A percentile compares a stretch with the other conserved stretches of the same genome.
Evolutionary conservation across 2,113 vertebrate species (phyloP).

Genomic region (Oryzias javanicus): DNA sequence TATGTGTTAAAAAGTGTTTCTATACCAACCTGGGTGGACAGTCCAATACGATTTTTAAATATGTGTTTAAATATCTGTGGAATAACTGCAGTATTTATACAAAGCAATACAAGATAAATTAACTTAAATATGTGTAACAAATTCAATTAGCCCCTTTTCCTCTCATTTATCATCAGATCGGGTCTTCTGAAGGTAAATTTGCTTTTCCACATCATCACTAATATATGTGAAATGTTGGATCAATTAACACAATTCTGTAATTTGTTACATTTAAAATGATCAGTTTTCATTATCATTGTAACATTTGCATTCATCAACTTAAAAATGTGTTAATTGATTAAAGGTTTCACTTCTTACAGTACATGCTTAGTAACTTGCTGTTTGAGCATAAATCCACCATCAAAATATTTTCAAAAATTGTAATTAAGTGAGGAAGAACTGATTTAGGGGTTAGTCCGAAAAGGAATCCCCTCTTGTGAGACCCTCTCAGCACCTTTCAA

Average conservation of each 20-base stretch:
- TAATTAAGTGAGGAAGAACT: not conserved
- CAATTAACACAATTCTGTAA: no score
- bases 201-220: no score
- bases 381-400: constrained; percentile 9
- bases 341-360: not conserved
- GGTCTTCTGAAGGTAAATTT: no score
- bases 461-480: no score
- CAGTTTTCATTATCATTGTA: no score
- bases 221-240: no score
- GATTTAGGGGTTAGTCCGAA: not conserved
- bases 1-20: not conserved
- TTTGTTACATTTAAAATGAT: no score
- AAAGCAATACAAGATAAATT: not conserved
- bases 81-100: not conserved
- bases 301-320: no score
- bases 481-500: constrained; percentile 3
- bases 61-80: not conserved
- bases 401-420: constrained; percentile 4
- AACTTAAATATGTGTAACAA: no score
- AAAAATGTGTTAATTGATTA: no score
- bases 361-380: not conserved
- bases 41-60: not conserved
- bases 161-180: no score
- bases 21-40: not conserved
- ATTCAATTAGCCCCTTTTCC: no score